Evolutionary conservation across 2,113 vertebrate species (phyloP), one percentile per base, ranked within the genome.

Genomic region (Ailurus styani): DNA sequence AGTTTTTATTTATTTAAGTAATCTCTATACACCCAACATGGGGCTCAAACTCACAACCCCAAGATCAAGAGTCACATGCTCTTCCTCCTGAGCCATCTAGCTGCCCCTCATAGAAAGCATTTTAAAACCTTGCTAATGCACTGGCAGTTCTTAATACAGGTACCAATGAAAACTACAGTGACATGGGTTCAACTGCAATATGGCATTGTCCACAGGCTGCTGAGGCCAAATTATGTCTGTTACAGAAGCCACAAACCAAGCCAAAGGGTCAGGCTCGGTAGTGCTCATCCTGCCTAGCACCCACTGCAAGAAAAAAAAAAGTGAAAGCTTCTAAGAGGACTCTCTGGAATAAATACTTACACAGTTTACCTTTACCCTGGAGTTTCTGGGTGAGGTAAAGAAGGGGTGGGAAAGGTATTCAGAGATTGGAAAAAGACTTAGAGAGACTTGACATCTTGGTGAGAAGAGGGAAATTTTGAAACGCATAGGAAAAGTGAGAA

Each of bases 191-290:
- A 57, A 73, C 0, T 47, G 55, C 50, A 93, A 62, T 20, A 64
- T 68, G 52, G 96, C 96, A 98, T 96, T 97, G 98, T 98, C 96
- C 97, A 96, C 83, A 23, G 31, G 86, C 18, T 87, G 73, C 60
- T 8, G 29, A 42, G 12, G 47, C 37, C 60, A 91, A 89, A 90
- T 78, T 45, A 34, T 40, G 40, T 89, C 93, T 88, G 12, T 92
- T 89, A 90, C 62, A 79, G 42, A 82, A 95, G 77, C 18, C 37
- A 87, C 84, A 96, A 84, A 78, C 66, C 50, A 54, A 72, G 70
- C 64, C 23, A 77, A 31, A 75, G 42, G 34, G 55, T 81, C 90
- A 81, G 73, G 31, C 47, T 89, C 8, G 0, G 31, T 29, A 78
- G 37, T 42, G 84, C 45, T 84, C 83, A 92, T 66, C 78, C 83